phyloP scores from a whole-genome alignment of 2,797 vertebrate species.

The Typhlichthys subterraneus region DNA sequence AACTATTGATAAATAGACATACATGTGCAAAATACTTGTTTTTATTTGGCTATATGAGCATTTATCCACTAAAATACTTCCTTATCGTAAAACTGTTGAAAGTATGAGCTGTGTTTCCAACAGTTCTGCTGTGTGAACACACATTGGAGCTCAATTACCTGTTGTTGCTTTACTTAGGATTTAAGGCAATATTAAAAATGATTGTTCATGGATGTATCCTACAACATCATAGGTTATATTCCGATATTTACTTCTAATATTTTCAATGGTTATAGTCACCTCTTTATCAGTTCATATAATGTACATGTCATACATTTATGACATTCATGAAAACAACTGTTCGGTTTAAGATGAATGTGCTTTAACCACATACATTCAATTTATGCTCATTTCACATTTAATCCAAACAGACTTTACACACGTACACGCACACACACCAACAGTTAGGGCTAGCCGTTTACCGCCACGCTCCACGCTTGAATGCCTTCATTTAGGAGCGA shows the following conservation, averaged over 20 bases:
- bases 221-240: conserved; percentile 51
- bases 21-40: no score
- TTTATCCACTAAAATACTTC: no score
- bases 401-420: conserved; percentile 11
- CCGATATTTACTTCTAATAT: conserved; percentile 57
- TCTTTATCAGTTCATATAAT: conserved; percentile 32
- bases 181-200: no score
- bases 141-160: conserved; percentile 76
- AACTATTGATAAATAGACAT: no score
- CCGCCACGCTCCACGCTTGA: conserved; percentile 27
- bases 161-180: conserved; percentile 64
- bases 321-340: neutral
- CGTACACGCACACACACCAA: conserved; percentile 2
- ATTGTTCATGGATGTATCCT: conserved; percentile 58
- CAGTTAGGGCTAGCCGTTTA: conserved; percentile 1
- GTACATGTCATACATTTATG: no score
- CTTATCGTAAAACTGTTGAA: neutral
- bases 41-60: no score
- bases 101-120: conserved; percentile 43
- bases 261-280: conserved; percentile 60
- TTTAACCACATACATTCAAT: conserved; percentile 3
- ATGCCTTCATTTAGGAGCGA: conserved; percentile 56
- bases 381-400: conserved; percentile 22
- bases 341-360: conserved; percentile 18
- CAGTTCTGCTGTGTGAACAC: conserved; percentile 71